Evolutionary conservation across 2,797 vertebrate genomes (phyloP).

Genomic region (Enteromius anoplus): DNA sequence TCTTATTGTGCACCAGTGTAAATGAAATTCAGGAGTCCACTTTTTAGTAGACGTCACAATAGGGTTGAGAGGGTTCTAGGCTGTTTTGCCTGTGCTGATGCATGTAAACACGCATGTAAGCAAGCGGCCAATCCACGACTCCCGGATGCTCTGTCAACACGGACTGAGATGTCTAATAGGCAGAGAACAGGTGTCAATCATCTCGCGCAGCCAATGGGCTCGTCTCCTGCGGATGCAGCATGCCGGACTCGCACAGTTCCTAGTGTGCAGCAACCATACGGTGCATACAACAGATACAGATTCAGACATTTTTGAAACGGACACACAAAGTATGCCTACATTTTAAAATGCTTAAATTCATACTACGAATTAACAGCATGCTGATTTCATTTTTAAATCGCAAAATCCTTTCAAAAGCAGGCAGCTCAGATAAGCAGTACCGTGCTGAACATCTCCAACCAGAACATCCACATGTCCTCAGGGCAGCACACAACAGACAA

Average conservation of each 20-base stretch:
- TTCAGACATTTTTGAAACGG: background rate
- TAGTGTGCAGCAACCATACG: slow-evolving; percentile 35
- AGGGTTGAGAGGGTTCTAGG: slow-evolving; percentile 52
- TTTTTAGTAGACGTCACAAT: slow-evolving; percentile 26
- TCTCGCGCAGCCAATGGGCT: slow-evolving; percentile 61
- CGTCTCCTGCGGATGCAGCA: slow-evolving; percentile 38
- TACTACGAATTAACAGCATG: background rate
- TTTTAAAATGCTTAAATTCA: background rate
- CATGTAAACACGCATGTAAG: slow-evolving; percentile 62
- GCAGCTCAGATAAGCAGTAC: slow-evolving; percentile 13
- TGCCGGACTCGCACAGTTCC: slow-evolving; percentile 40
- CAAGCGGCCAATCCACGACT: slow-evolving; percentile 63
- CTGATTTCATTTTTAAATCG: background rate
- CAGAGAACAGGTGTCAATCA: slow-evolving; percentile 64
- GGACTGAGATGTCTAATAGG: slow-evolving; percentile 60
- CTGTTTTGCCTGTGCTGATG: slow-evolving; percentile 56
- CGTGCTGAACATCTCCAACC: slow-evolving; percentile 15
- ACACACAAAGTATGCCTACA: background rate
- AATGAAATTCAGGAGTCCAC: slow-evolving; percentile 43
- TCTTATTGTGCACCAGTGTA: slow-evolving; percentile 14
- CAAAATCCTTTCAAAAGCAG: slow-evolving; percentile 9
- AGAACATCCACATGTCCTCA: slow-evolving; percentile 39
- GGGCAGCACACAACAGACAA: slow-evolving; percentile 33
- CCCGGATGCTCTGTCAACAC: slow-evolving; percentile 55
- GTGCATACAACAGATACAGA: slow-evolving; percentile 1